These are phyloP conservation scores for Cranoglanis bouderius DNA, from an alignment of 2,113 vertebrate species.

Conservation along the genomic window DNA sequence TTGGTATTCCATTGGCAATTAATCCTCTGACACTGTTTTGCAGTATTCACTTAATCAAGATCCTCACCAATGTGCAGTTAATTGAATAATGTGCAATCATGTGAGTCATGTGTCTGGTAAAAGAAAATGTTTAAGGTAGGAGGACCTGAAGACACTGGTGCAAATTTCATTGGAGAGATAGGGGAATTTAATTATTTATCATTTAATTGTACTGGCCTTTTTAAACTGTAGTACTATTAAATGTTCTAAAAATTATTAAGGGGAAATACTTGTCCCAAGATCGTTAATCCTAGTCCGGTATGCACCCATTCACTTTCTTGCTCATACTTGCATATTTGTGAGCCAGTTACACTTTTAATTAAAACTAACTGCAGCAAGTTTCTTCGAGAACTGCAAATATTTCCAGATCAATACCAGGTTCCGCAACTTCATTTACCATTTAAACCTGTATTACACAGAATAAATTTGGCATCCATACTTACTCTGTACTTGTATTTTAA, in stretches of 20 bases:
- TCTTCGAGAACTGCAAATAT: not conserved
- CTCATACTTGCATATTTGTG: not conserved
- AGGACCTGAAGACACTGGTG: not conserved
- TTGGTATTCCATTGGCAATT: constrained; percentile 24
- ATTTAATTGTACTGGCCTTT: not conserved
- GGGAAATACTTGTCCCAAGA: too few species aligned
- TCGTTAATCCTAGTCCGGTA: too few species aligned
- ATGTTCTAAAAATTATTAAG: not conserved
- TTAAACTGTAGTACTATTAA: not conserved
- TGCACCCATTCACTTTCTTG: not conserved
- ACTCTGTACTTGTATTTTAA: not conserved
- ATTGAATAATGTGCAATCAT: constrained; percentile 16
- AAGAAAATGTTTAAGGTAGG: constrained; percentile 14
- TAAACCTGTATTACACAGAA: not conserved
- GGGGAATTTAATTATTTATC: not conserved
- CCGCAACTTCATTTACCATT: too few species aligned
- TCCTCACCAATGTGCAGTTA: constrained; percentile 19
- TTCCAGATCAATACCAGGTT: not conserved
- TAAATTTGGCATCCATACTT: not conserved
- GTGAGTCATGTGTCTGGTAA: constrained; percentile 6
- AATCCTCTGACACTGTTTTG: constrained; percentile 25
- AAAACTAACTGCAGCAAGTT: not conserved
- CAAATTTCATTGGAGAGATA: constrained; percentile 1
- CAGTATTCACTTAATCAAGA: constrained; percentile 35
- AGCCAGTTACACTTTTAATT: not conserved